Conservation (phyloP, 1,140 invertebrate genomes). For the Magallana gigas region DNA sequence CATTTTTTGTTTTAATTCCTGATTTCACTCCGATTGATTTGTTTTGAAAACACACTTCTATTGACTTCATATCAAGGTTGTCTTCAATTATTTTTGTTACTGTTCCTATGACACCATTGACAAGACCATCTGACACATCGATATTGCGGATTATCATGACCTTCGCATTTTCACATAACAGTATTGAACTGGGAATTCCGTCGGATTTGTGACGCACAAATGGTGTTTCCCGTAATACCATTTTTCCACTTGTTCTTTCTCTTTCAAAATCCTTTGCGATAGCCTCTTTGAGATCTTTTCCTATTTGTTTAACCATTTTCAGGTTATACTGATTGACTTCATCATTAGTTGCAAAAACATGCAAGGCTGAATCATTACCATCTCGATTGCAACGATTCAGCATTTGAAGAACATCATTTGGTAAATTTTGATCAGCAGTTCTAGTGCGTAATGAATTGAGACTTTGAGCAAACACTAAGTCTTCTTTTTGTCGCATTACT, state of each 20-base stretch:
- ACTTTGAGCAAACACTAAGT: neutral
- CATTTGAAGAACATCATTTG: neutral
- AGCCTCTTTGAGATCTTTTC: neutral
- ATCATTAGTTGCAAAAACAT: conserved; percentile 26
- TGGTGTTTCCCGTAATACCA: neutral
- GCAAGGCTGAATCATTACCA: no score
- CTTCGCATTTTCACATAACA: no score
- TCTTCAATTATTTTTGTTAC: conserved; percentile 22
- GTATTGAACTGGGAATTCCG: no score
- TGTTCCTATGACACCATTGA: conserved; percentile 42
- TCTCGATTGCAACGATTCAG: neutral
- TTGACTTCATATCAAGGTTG: neutral
- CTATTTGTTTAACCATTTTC: neutral
- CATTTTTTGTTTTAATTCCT: conserved; percentile 28
- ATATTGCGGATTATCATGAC: conserved; percentile 6
- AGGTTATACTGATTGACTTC: conserved; percentile 28
- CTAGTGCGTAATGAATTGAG: neutral
- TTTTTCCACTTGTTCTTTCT: conserved; percentile 24
- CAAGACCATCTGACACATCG: conserved; percentile 39
- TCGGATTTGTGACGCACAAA: neutral
- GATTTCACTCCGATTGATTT: neutral
- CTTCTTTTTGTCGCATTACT: conserved; percentile 3
- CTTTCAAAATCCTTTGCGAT: conserved; percentile 21
- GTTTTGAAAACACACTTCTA: conserved; percentile 39
- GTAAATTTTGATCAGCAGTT: neutral